These are phyloP conservation scores for Catostomus latipinnis DNA, from an alignment of 2,797 vertebrate species.

Conservation along the genomic window DNA sequence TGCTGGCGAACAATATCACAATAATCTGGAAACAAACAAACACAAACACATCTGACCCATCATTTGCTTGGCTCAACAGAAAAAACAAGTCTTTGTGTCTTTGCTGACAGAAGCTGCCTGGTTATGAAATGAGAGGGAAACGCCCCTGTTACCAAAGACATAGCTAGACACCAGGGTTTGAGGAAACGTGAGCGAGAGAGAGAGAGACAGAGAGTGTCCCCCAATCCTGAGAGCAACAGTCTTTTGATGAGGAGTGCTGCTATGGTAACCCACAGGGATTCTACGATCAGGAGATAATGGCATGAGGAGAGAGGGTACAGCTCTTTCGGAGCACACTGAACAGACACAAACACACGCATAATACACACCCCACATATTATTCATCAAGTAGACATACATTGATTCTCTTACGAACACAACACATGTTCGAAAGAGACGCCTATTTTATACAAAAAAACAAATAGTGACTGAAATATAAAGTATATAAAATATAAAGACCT, in stretches of 20 bases:
- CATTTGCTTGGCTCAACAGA: not conserved
- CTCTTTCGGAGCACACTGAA: constrained; percentile 21
- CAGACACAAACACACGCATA: constrained; percentile 24
- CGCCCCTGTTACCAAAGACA: constrained; percentile 46
- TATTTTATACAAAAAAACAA: not conserved
- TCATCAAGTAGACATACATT: constrained; percentile 13
- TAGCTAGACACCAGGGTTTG: constrained; percentile 17
- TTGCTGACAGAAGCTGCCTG: constrained; percentile 5
- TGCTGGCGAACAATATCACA: not conserved
- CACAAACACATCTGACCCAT: not conserved
- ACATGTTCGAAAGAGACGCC: not conserved
- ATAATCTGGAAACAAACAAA: not conserved
- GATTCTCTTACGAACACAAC: not conserved
- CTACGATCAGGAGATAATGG: constrained; percentile 54
- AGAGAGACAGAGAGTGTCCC: constrained; percentile 8
- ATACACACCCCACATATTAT: constrained; percentile 30
- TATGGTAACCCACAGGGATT: constrained; percentile 76
- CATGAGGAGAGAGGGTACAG: constrained; percentile 33
- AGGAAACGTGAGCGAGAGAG: not conserved
- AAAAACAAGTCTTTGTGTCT: constrained; percentile 1
- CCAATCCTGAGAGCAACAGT: constrained; percentile 58
- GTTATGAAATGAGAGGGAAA: constrained; percentile 42
- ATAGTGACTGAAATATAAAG: not conserved
- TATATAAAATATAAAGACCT: not conserved
- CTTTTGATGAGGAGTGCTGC: constrained; percentile 72